These are phyloP conservation scores for Pachycephus smyrnensis DNA, from an alignment of 2,888 invertebrate genomes.

Conservation along the genomic window DNA sequence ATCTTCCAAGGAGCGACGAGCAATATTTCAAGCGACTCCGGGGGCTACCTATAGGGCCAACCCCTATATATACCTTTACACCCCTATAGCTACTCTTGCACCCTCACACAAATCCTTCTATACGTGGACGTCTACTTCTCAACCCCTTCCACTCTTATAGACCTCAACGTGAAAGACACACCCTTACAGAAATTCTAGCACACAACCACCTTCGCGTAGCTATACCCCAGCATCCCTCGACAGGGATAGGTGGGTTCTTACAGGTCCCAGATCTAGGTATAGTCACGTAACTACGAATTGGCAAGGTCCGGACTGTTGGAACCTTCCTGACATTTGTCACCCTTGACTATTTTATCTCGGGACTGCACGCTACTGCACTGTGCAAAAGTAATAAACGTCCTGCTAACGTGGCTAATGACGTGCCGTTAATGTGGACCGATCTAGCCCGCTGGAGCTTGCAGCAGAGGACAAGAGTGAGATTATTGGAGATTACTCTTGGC, in stretches of 20 bases:
- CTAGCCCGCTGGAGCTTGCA: slow-evolving; percentile 17
- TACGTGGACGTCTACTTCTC: neutral
- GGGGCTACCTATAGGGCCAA: slow-evolving; percentile 34
- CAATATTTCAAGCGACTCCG: slow-evolving; percentile 61
- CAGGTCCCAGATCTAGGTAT: slow-evolving; percentile 11
- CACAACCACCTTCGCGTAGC: neutral
- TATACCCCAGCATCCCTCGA: neutral
- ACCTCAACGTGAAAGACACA: neutral
- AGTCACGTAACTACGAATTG: slow-evolving; percentile 7
- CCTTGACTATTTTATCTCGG: slow-evolving; percentile 25
- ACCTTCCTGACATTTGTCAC: slow-evolving; percentile 37
- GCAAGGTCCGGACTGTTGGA: slow-evolving; percentile 11
- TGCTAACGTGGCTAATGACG: slow-evolving; percentile 24
- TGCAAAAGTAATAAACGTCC: neutral
- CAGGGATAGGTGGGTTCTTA: slow-evolving; percentile 10
- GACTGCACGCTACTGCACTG: neutral
- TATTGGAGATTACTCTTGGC: slow-evolving; percentile 50
- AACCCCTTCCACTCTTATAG: neutral
- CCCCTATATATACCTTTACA: slow-evolving; percentile 5
- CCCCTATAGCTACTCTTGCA: slow-evolving; percentile 7
- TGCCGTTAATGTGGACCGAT: slow-evolving; percentile 35
- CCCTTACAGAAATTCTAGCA: neutral
- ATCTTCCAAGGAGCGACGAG: slow-evolving; percentile 61
- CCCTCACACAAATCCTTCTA: neutral
- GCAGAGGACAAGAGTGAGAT: slow-evolving; percentile 27